These are phyloP conservation scores for Nomada hirtipes DNA, from an alignment of 2,888 invertebrate species.

Conservation along the genomic window DNA sequence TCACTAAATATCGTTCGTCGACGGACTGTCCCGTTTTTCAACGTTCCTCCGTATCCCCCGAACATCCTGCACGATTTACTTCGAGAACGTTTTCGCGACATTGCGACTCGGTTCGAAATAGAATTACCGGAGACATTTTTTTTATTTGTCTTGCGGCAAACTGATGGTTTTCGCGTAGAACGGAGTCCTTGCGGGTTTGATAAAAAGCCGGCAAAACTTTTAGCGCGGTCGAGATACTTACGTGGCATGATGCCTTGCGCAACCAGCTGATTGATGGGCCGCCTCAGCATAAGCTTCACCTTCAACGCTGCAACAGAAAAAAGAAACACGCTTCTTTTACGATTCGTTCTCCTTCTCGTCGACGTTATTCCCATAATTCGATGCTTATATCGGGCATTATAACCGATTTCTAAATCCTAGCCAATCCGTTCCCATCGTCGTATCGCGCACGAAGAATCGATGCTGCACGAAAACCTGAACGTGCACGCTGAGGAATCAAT, in stretches of 20 bases:
- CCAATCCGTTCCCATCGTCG: too few relatives aligned
- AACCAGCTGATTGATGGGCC: conserved; percentile 97
- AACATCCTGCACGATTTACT: conserved; percentile 7
- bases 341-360: conserved; percentile 25
- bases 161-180: neutral
- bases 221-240: conserved; percentile 87
- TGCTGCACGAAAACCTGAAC: too few relatives aligned
- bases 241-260: conserved; percentile 99
- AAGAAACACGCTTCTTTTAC: conserved; percentile 28
- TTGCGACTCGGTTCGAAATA: neutral
- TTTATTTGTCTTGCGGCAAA: neutral
- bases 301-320: conserved; percentile 93
- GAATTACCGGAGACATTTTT: neutral
- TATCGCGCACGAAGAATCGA: too few relatives aligned
- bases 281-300: conserved; percentile 97
- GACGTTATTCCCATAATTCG: neutral
- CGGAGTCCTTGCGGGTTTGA: neutral
- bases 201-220: neutral
- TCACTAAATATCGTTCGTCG: conserved; percentile 1
- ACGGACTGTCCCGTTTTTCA: neutral
- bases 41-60: neutral
- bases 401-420: neutral
- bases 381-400: neutral
- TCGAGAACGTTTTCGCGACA: neutral
- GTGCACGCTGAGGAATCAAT: neutral